phyloP scores from a whole-genome alignment of 2,888 invertebrate genomes.

The Cryptophagus acutangulus region DNA sequence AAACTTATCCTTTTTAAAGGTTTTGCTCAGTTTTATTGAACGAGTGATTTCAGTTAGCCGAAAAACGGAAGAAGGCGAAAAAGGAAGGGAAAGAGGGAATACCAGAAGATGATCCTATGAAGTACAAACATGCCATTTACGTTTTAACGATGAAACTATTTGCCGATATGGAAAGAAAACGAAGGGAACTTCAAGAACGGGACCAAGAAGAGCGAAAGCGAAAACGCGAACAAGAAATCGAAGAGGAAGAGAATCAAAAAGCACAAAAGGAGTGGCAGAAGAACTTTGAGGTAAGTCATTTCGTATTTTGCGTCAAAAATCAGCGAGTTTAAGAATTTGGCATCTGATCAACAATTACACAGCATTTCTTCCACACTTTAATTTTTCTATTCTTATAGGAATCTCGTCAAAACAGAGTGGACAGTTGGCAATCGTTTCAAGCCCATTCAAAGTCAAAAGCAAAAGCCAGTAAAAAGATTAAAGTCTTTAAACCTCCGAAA shows the following conservation, averaged over 20 bases:
- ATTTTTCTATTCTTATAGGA: conserved; percentile 52
- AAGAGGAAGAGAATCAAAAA: conserved; percentile 84
- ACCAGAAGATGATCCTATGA: conserved; percentile 81
- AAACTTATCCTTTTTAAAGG: conserved; percentile 31
- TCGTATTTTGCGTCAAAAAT: not conserved
- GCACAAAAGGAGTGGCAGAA: conserved; percentile 96
- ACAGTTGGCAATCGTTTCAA: conserved; percentile 90
- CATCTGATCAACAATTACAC: too few species aligned
- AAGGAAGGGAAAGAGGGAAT: conserved; percentile 84
- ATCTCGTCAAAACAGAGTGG: conserved; percentile 84
- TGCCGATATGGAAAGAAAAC: conserved; percentile 93
- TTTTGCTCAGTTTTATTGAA: too few species aligned
- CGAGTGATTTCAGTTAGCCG: conserved; percentile 68
- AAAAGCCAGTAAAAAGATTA: conserved; percentile 69
- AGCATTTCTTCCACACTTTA: not conserved
- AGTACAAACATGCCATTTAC: conserved; percentile 89
- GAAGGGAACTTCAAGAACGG: conserved; percentile 79
- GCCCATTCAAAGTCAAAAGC: conserved; percentile 60
- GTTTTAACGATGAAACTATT: conserved; percentile 97
- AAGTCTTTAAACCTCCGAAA: conserved; percentile 85
- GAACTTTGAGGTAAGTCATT: conserved; percentile 82
- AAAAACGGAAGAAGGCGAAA: conserved; percentile 89
- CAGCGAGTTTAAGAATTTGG: not conserved
- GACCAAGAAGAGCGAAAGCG: conserved; percentile 92
- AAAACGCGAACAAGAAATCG: conserved; percentile 88